These are phyloP conservation scores for Dexiosoma caninum DNA, from an alignment of 2,888 invertebrate species.

Conservation along the genomic window DNA sequence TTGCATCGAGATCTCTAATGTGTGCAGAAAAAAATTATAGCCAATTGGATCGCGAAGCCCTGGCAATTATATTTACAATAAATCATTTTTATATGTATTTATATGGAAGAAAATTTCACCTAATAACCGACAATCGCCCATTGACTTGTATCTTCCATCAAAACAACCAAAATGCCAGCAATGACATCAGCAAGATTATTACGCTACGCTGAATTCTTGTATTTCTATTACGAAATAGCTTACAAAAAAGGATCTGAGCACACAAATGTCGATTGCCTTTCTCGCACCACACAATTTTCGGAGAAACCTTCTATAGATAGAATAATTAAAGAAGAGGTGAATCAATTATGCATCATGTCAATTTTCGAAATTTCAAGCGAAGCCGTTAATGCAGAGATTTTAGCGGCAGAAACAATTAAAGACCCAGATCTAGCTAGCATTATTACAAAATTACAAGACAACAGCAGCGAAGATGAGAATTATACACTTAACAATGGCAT, in stretches of 20 bases:
- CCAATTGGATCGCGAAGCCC: slow-evolving; percentile 45
- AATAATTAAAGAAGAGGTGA: neutral
- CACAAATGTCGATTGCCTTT: slow-evolving; percentile 46
- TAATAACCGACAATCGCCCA: neutral
- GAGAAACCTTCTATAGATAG: neutral
- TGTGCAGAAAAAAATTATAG: slow-evolving; percentile 49
- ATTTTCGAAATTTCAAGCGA: slow-evolving; percentile 27
- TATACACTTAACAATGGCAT: too few species aligned
- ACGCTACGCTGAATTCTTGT: slow-evolving; percentile 44
- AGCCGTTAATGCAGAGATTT: neutral
- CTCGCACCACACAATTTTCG: slow-evolving; percentile 17
- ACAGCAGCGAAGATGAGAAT: neutral
- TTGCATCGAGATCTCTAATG: slow-evolving; percentile 50
- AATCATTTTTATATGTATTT: neutral
- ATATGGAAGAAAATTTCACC: neutral
- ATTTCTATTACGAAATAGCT: slow-evolving; percentile 44
- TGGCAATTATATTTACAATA: slow-evolving; percentile 33
- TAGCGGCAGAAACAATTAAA: neutral
- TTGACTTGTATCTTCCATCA: slow-evolving; percentile 47
- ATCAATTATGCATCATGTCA: neutral
- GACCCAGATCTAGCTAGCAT: neutral
- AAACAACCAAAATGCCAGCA: slow-evolving; percentile 41
- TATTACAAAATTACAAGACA: neutral
- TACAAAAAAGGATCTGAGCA: slow-evolving; percentile 38
- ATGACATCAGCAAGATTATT: slow-evolving; percentile 47